Evolutionary conservation across 2,888 invertebrate genomes (phyloP).

Genomic region (Acanthosepion lycidas): DNA sequence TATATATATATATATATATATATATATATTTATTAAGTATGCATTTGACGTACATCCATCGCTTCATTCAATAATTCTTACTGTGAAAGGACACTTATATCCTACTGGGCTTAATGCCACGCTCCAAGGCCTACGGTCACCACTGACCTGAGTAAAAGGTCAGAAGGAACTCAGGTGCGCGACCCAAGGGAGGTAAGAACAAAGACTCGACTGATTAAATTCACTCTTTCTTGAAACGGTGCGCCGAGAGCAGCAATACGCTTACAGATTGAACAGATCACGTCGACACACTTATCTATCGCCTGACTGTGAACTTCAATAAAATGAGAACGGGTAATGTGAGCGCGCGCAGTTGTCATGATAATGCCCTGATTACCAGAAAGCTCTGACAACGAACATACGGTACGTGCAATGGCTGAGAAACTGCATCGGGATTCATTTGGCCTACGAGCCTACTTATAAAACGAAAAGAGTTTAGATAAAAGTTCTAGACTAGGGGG

Average conservation of each 20-base stretch:
- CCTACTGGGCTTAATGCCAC: neutral
- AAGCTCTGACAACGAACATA: neutral
- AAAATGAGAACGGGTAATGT: neutral
- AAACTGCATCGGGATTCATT: neutral
- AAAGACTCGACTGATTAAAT: neutral
- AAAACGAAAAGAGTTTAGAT: neutral
- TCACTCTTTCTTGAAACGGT: neutral
- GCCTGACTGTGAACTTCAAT: constrained; percentile 4
- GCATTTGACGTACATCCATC: neutral
- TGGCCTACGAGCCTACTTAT: neutral
- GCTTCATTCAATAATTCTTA: neutral
- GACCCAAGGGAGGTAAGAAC: constrained; percentile 37
- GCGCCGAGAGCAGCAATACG: neutral
- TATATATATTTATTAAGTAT: neutral
- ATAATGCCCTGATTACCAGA: constrained; percentile 9
- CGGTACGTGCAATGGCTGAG: neutral
- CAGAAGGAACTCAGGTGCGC: neutral
- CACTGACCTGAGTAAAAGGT: neutral
- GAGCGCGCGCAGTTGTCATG: neutral
- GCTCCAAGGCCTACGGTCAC: neutral
- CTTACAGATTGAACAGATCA: neutral
- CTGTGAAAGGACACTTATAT: neutral
- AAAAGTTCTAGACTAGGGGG: neutral
- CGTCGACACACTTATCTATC: neutral
- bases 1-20: neutral